phyloP scores from a whole-genome alignment of 2,888 invertebrate genomes.

The Cephus pulcher region DNA sequence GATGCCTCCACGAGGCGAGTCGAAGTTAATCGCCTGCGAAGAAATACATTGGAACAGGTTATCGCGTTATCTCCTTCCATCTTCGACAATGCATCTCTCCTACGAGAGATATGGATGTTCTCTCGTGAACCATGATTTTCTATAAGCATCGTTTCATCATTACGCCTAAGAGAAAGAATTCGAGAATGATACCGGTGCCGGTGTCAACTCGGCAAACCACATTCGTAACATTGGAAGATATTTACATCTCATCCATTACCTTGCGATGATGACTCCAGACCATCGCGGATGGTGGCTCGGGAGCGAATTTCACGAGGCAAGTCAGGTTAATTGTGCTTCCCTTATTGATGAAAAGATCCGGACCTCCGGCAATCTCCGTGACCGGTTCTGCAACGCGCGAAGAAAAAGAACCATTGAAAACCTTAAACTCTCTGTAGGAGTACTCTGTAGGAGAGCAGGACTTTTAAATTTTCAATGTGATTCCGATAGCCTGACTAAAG shows the following conservation, averaged over 20 bases:
- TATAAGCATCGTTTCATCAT: not conserved
- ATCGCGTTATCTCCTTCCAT: not conserved
- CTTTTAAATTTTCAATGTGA: not conserved
- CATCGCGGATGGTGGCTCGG: slow-evolving; percentile 83
- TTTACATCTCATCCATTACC: slow-evolving; percentile 56
- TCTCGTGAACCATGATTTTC: not conserved
- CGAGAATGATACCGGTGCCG: not conserved
- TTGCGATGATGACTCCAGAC: slow-evolving; percentile 82
- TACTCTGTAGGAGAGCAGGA: too few species aligned
- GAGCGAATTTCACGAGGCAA: slow-evolving; percentile 83
- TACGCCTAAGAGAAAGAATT: not conserved
- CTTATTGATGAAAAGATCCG: slow-evolving; percentile 84
- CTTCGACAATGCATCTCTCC: not conserved
- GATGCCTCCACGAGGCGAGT: slow-evolving; percentile 89
- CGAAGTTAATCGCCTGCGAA: slow-evolving; percentile 86
- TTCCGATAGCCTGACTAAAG: not conserved
- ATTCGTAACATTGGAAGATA: too few species aligned
- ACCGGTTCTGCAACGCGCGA: slow-evolving; percentile 75
- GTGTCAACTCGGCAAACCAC: too few species aligned
- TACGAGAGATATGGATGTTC: not conserved
- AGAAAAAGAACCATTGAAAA: slow-evolving; percentile 3
- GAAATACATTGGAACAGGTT: slow-evolving; percentile 25
- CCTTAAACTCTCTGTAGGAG: not conserved
- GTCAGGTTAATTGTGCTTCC: slow-evolving; percentile 90
- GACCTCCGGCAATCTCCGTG: slow-evolving; percentile 82